Conservation (phyloP, 2,888 invertebrate species). For the Himalopsyche tibetana region DNA sequence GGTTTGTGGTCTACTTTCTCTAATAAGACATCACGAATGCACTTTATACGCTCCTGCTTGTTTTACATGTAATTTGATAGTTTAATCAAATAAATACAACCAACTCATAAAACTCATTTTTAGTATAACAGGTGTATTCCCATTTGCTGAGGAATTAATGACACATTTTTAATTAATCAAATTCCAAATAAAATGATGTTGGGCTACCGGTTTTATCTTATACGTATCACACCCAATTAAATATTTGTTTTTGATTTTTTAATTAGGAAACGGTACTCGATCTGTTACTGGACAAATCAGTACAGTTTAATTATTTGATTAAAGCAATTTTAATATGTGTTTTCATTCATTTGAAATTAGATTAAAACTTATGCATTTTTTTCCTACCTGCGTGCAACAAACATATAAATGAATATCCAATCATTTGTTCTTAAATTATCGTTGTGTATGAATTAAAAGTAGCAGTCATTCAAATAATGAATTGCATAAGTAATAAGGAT, state of each 20-base stretch:
- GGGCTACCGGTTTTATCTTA: constrained; percentile 3
- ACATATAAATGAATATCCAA: too few species aligned
- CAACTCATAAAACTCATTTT: not conserved
- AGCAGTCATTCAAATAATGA: too few species aligned
- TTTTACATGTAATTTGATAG: constrained; percentile 37
- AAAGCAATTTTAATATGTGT: too few species aligned
- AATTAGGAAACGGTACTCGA: not conserved
- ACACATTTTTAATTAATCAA: constrained; percentile 37
- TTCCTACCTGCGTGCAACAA: too few species aligned
- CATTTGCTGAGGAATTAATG: not conserved
- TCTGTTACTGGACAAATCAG: too few species aligned
- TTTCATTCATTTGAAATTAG: too few species aligned
- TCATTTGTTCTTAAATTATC: too few species aligned
- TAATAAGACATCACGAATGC: constrained; percentile 43
- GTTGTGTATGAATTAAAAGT: too few species aligned
- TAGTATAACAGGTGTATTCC: constrained; percentile 27
- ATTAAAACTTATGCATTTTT: too few species aligned
- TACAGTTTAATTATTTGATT: not conserved
- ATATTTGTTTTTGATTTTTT: not conserved
- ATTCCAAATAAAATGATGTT: not conserved
- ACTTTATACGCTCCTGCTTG: constrained; percentile 3
- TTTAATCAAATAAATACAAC: not conserved
- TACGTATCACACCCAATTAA: not conserved
- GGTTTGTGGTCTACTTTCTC: constrained; percentile 48
- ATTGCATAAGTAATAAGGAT: too few species aligned